Base-by-base conservation (phyloP, 2,888 invertebrate species). In the Galerucella pusilla region DNA sequence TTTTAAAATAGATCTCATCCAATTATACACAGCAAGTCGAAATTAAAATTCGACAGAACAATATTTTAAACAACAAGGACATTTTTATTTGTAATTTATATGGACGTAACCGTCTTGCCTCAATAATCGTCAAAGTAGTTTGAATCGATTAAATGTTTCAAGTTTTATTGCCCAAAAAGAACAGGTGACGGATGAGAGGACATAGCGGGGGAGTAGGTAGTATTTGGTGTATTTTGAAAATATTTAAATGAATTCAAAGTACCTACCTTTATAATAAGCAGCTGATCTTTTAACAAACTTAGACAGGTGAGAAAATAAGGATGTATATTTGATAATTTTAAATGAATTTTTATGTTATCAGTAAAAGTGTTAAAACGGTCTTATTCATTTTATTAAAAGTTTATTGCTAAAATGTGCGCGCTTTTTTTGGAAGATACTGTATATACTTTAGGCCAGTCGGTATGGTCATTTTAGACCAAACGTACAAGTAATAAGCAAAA, bases 111-210 rank as follows among this genome's bases (percentile, higher is more conserved):
- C 28, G 61, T 61, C 25, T 25, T 14, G 28, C 28, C n/a, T 63
- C 42, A 63, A n/a, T 35, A 42, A 42, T 42, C 63, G 14, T 35
- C 35, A n/a, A 42, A 42, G 9, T 35, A 63, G 28, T 63, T 72
- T 73, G 73, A 73, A 68, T 72, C 52, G 71, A 73, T 76, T 75
- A 66, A 57, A 74, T 72, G 76, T 75, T 63, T 25, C 72, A 73
- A 79, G 78, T 79, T 77, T 79, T 77, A 68, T 73, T 79, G 75
- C 57, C 74, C 74, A 63, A 71, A 35, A 71, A 61, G 73, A 82
- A 83, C 83, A 83, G 83, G 83, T 83, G 83, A 75, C 65, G 69
- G 75, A 14, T 71, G 77, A 81, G 81, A 82, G 81, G 81, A 81
- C 78, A 73, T 68, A 73, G 81, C 79, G 82, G 83, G 83, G 82